Conservation (phyloP, 1,140 invertebrate genomes). For the Anastrepha ludens region DNA sequence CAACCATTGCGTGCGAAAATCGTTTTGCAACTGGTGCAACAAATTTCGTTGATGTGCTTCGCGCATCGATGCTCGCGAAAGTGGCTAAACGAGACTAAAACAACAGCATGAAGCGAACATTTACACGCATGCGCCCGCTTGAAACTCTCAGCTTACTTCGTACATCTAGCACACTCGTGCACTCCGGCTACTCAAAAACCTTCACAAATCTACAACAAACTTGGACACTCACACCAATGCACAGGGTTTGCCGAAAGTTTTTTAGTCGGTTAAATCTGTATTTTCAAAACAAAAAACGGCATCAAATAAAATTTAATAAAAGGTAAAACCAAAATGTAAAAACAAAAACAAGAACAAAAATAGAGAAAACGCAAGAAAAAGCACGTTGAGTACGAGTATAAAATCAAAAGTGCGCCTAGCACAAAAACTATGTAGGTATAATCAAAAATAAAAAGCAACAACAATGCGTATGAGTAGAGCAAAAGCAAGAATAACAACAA, state of each 20-base stretch:
- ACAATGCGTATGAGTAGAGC: neutral
- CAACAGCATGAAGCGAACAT: neutral
- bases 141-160: neutral
- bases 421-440: neutral
- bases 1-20: slow-evolving; percentile 18
- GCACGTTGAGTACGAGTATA: too few species aligned
- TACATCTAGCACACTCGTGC: neutral
- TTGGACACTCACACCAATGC: neutral
- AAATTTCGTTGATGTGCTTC: slow-evolving; percentile 7
- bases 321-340: neutral
- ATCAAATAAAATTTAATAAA: too few species aligned
- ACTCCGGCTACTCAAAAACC: neutral
- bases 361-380: neutral
- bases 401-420: slow-evolving; percentile 28
- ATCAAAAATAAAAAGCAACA: neutral
- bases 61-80: slow-evolving; percentile 17
- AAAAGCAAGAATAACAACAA: neutral
- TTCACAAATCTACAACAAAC: neutral
- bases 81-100: neutral
- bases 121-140: slow-evolving; percentile 15
- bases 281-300: neutral
- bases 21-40: slow-evolving; percentile 32
- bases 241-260: neutral
- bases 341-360: neutral
- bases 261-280: neutral